These are phyloP conservation scores for Pelobates cultripes DNA, from an alignment of 2,797 vertebrate genomes.

Conservation along the genomic window DNA sequence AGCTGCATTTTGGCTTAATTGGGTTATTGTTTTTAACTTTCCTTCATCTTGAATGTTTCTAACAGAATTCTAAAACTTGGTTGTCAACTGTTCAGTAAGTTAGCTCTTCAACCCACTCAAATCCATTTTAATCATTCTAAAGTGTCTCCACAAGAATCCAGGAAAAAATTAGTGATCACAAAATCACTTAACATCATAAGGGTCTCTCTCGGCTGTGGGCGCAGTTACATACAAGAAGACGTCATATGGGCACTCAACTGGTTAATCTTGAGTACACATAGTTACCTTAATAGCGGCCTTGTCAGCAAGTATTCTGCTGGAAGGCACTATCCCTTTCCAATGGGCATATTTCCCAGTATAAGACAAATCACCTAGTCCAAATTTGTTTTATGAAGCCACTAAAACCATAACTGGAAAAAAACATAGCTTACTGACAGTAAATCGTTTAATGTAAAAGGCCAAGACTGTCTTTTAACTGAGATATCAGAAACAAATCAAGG, in stretches of 20 bases:
- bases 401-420: slow-evolving; percentile 53
- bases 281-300: slow-evolving; percentile 49
- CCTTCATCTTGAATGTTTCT: no score
- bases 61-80: no score
- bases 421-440: slow-evolving; percentile 49
- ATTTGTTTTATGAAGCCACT: slow-evolving; percentile 55
- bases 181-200: no score
- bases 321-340: slow-evolving; percentile 42
- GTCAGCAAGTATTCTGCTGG: slow-evolving; percentile 49
- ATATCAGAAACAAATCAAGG: slow-evolving; percentile 23
- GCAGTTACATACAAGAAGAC: neutral
- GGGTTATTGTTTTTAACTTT: no score
- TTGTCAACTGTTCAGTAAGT: no score
- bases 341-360: slow-evolving; percentile 49
- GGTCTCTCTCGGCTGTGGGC: no score
- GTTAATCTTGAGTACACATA: slow-evolving; percentile 40
- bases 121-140: no score
- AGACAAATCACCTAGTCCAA: slow-evolving; percentile 53
- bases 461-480: slow-evolving; percentile 2
- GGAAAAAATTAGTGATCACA: no score
- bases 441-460: slow-evolving; percentile 27
- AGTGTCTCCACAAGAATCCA: no score
- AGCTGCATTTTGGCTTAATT: no score
- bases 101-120: no score
- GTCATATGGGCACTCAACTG: slow-evolving; percentile 26